Evolutionary conservation across 1,140 invertebrate genomes (phyloP).

Genomic region (Eurosta solidaginis): DNA sequence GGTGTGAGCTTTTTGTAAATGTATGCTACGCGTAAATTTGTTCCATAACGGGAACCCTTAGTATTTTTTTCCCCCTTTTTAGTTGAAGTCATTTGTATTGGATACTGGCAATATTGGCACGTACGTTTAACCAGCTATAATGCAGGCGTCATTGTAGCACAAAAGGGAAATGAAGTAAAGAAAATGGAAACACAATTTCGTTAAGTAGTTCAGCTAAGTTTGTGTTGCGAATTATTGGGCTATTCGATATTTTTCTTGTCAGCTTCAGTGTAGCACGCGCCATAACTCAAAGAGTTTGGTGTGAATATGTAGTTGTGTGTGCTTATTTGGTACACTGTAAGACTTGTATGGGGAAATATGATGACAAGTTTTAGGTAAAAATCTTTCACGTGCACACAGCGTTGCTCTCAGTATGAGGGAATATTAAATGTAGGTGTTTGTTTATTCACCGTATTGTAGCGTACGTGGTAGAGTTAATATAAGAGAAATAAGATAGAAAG

Average conservation of each 20-base stretch:
- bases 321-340: no score
- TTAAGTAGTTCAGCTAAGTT: not conserved
- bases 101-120: not conserved
- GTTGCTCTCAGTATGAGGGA: no score
- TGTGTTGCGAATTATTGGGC: not conserved
- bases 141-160: not conserved
- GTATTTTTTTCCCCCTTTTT: not conserved
- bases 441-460: no score
- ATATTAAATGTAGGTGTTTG: no score
- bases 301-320: no score
- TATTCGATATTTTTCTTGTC: not conserved
- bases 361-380: no score
- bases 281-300: no score
- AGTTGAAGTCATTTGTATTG: not conserved
- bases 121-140: not conserved
- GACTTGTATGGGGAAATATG: no score
- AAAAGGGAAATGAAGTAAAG: not conserved
- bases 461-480: no score
- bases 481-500: no score
- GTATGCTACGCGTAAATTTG: no score
- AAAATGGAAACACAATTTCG: not conserved
- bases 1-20: not conserved
- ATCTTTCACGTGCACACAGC: no score
- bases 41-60: not conserved
- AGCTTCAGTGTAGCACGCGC: not conserved